phyloP scores from a whole-genome alignment of 1,140 invertebrate species.

The Drosophila arizonae region DNA sequence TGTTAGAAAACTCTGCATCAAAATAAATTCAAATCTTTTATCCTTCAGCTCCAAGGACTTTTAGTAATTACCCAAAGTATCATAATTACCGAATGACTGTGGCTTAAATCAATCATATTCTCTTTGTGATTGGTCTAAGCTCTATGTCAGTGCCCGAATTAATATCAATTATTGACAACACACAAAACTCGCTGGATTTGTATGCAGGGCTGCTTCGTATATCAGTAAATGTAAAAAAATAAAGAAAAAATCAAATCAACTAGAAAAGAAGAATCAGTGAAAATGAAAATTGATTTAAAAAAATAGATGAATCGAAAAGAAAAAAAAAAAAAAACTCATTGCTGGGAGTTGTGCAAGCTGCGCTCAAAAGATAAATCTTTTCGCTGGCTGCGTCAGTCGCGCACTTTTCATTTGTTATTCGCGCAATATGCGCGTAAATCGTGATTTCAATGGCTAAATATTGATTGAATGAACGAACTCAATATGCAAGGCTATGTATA shows the following conservation, averaged over 20 bases:
- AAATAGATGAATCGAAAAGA: not conserved
- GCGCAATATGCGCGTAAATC: conserved; percentile 79
- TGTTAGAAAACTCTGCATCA: no score
- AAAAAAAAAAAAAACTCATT: conserved; percentile 22
- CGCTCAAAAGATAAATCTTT: conserved; percentile 64
- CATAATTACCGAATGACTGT: no score
- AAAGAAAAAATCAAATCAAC: not conserved
- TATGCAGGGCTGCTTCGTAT: conserved; percentile 6
- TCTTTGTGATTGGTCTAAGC: not conserved
- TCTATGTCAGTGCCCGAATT: conserved; percentile 15
- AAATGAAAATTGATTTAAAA: no score
- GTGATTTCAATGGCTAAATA: conserved; percentile 78
- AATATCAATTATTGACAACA: conserved; percentile 44
- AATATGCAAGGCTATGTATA: conserved; percentile 51
- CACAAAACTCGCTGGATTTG: conserved; percentile 15
- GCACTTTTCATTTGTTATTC: conserved; percentile 78
- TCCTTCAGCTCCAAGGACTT: no score
- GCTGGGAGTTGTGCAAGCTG: conserved; percentile 55
- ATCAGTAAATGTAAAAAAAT: not conserved
- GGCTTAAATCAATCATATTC: not conserved
- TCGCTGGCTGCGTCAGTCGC: conserved; percentile 35
- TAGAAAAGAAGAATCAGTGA: no score
- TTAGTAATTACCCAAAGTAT: no score
- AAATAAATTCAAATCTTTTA: no score
- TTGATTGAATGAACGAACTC: conserved; percentile 80